Evolutionary conservation across 1,140 invertebrate genomes (phyloP), one percentile per base, ranked within the genome.

Genomic region (Ridgeia piscesae): DNA sequence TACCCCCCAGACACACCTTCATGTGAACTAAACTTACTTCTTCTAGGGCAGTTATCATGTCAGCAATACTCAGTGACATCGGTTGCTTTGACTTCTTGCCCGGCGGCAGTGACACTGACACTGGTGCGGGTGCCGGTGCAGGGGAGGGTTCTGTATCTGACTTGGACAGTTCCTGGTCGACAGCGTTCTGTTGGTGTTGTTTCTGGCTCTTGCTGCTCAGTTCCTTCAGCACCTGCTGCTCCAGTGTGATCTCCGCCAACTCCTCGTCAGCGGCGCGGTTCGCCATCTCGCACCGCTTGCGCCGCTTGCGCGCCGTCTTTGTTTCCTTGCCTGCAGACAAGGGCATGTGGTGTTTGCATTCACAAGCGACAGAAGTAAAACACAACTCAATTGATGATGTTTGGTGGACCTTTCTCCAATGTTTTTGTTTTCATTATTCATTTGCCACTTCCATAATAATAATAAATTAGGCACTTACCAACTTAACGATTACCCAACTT

Each of bases 211-310:
- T 91, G 35, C 17, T 93, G 91, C 94, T 94, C 21, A 95, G 92
- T 58, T 95, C 95, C 89, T 93, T 94, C 77, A 95, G 92, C 93
- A 95, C 94, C 89, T 95, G 94, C 92, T 95, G 95, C 92, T 95
- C 95, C 33, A 95, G 93, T 11, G 93, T 93, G 34, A 95, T 95
- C 92, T 95, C 95, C 0, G 94, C 94, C 91, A 95, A 93, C 93
- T 95, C 95, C 27, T 94, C 94, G 91, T 95, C 95, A 6, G 95
- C 95, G 1, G 95, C 95, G 58, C 94, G 93, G 88, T 95, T 94
- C n/a, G 95, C 94, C 89, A 94, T 92, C 91, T 95, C 94, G 34
- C 93, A 93, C 11, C 95, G 93, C 92, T 95, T 95, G 34, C 94
- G 91, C 33, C 95, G 91, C 92, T 94, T 95, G 34, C 95, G 92